Conservation (phyloP, 2,888 invertebrate species). For the Machimus atricapillus region DNA sequence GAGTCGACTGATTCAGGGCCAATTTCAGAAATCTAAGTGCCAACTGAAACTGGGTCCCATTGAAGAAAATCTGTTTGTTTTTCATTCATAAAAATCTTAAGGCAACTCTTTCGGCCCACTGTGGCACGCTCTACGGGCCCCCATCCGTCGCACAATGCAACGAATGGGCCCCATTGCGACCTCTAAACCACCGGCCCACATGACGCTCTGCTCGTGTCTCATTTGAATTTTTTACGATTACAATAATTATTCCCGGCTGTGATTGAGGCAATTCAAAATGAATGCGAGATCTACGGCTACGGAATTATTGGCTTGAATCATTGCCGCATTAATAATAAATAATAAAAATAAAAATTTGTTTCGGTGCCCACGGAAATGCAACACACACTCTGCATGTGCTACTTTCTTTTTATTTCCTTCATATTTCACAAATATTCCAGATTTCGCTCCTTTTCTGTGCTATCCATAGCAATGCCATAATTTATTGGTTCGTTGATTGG, state of each 20-base stretch:
- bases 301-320: background rate
- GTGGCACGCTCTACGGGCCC: background rate
- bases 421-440: background rate
- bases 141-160: background rate
- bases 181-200: slow-evolving; percentile 9
- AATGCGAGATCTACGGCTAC: background rate
- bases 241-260: slow-evolving; percentile 6
- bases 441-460: background rate
- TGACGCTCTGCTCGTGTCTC: background rate
- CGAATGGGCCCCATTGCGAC: background rate
- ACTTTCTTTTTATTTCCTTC: background rate
- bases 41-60: background rate
- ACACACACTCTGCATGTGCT: background rate
- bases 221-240: slow-evolving; percentile 22
- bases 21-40: background rate
- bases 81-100: slow-evolving; percentile 13
- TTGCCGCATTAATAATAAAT: background rate
- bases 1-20: slow-evolving; percentile 1
- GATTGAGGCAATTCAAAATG: background rate
- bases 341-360: background rate
- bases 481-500: slow-evolving; percentile 37
- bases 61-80: background rate
- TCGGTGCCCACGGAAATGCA: background rate
- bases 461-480: slow-evolving; percentile 10
- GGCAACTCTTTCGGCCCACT: background rate